Evolutionary conservation across 2,113 vertebrate species (phyloP), one percentile per base, ranked within the genome.

Genomic region (Mirounga angustirostris): DNA sequence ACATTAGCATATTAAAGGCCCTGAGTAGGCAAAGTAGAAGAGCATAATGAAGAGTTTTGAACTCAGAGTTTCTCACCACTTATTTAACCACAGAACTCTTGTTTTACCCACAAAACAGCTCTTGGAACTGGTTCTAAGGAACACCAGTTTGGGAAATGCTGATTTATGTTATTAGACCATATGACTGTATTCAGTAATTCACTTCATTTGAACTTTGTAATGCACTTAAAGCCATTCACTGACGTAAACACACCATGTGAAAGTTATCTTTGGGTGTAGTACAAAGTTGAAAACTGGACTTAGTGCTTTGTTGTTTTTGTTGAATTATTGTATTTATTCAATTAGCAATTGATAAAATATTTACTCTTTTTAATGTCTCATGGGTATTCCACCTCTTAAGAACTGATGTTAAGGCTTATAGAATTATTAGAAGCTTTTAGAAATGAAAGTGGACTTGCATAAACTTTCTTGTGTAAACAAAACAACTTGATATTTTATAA

Each of bases 221-320:
- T 89, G 33, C 91, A 92, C 85, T 97, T 96, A 94, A 97, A 97
- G 54, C 80, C 61, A 91, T 92, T 58, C 59, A 16, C 94, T 97
- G 93, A 98, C 93, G 86, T 98, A 97, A 97, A 97, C 89, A 89
- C 93, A 95, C 80, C 96, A 98, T 97, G 82, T 95, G 94, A 96
- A 97, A 98, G 82, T 94, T 97, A 96, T 97, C 94, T 92, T 50
- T 50, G 95, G 15, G 50, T 95, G 50, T 93, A 94, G 33, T 80
- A 86, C 40, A 82, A 19, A 97, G 76, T 88, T 82, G 91, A 92
- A 95, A 93, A 97, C 76, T 95, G 28, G 33, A 59, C 56, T 89
- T 95, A 82, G 33, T 61, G 13, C 78, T 98, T 97, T 91, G 79
- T 95, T 97, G 81, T 94, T 95, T 93, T 83, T 91, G 56, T 86